A percentile compares a stretch with the other conserved stretches of the same genome.
phyloP scores from a whole-genome alignment of 1,140 invertebrate species.

The Hypothenemus hampei region DNA sequence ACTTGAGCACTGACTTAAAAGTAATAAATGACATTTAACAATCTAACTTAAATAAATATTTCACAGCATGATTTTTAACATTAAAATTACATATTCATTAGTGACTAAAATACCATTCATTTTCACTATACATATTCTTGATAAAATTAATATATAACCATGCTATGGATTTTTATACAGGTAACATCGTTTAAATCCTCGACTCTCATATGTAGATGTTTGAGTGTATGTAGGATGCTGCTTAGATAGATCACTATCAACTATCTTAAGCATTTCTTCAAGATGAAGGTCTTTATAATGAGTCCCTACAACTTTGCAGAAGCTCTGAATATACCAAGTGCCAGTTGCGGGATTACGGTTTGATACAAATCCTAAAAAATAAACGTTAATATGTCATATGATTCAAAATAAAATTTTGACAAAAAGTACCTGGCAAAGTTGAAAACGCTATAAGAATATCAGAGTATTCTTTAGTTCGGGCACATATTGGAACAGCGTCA shows the following conservation, averaged over 20 bases:
- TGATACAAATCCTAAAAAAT: constrained; percentile 53
- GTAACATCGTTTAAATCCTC: constrained; percentile 58
- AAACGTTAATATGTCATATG: neutral
- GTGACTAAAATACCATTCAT: too few species aligned
- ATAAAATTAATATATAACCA: too few species aligned
- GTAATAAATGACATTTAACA: too few species aligned
- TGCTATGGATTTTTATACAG: constrained; percentile 52
- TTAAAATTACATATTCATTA: too few species aligned
- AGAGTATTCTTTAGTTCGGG: constrained; percentile 15
- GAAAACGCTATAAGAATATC: constrained; percentile 33
- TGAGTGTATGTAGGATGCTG: constrained; percentile 44
- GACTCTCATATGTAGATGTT: constrained; percentile 51
- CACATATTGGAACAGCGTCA: constrained; percentile 18
- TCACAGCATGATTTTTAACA: too few species aligned
- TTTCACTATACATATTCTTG: too few species aligned
- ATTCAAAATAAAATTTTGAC: neutral
- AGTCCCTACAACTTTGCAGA: constrained; percentile 67
- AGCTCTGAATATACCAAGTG: constrained; percentile 69
- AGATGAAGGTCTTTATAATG: constrained; percentile 59
- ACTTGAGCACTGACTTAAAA: too few species aligned
- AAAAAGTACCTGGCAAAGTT: constrained; percentile 30
- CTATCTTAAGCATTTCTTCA: constrained; percentile 60
- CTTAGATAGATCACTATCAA: constrained; percentile 47
- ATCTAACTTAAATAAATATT: too few species aligned
- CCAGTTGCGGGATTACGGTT: constrained; percentile 57